Evolutionary conservation across 2,113 vertebrate genomes (phyloP).

Genomic region (Quiscalus mexicanus): DNA sequence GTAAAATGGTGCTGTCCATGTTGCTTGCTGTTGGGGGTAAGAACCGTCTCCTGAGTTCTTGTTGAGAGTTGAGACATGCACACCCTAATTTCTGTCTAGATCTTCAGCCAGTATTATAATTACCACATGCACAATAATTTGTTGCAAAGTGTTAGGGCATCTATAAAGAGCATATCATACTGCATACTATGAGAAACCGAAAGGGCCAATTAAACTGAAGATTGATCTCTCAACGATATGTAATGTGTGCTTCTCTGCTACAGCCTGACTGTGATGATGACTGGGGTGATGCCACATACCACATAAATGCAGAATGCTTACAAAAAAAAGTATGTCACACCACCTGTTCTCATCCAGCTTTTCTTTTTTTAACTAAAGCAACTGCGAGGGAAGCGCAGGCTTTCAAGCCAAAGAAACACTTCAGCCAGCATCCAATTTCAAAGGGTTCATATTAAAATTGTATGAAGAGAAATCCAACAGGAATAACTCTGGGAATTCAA

Average conservation of each 20-base stretch:
- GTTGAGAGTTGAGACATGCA: neutral
- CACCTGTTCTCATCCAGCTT: conserved; percentile 31
- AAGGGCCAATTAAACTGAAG: neutral
- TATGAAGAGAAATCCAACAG: conserved; percentile 8
- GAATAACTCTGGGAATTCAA: conserved; percentile 32
- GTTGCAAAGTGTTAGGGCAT: neutral
- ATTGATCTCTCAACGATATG: neutral
- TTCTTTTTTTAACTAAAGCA: conserved; percentile 19
- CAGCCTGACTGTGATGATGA: neutral
- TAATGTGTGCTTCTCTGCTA: neutral
- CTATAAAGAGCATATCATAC: neutral
- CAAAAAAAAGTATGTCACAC: neutral
- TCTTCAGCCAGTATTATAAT: neutral
- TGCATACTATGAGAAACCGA: neutral
- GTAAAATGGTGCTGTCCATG: neutral
- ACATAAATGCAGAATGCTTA: neutral
- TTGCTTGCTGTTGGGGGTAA: neutral
- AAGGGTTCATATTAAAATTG: conserved; percentile 37
- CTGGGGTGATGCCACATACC: neutral
- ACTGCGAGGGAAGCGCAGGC: neutral
- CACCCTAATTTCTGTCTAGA: neutral
- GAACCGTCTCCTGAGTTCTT: neutral
- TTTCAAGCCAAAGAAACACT: conserved; percentile 1
- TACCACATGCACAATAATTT: neutral
- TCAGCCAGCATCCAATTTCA: conserved; percentile 30